phyloP scores from a whole-genome alignment of 2,113 vertebrate genomes.

The Podarcis raffonei region DNA sequence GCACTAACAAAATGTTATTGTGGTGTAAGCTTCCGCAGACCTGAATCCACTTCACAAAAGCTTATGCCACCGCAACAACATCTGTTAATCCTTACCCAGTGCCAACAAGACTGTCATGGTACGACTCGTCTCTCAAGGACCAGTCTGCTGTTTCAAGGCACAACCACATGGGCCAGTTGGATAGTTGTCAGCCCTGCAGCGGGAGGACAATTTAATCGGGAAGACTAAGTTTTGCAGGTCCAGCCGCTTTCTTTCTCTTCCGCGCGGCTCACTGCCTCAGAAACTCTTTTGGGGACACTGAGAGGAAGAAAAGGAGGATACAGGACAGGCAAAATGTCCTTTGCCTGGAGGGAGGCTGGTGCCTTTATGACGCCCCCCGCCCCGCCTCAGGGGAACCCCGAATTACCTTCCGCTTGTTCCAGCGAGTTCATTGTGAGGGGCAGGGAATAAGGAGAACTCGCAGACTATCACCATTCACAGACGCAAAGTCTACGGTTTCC shows the following conservation, averaged over 20 bases:
- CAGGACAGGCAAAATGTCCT: neutral
- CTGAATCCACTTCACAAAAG: neutral
- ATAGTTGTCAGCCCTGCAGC: neutral
- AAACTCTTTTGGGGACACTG: neutral
- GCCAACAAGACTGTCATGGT: neutral
- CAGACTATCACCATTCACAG: conserved; percentile 19
- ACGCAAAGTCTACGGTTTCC: neutral
- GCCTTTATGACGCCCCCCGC: neutral
- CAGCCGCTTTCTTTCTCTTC: neutral
- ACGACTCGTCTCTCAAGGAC: neutral
- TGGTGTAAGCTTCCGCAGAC: neutral
- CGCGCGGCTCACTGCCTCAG: neutral
- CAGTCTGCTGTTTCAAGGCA: neutral
- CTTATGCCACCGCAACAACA: neutral
- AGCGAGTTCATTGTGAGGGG: conserved; percentile 86
- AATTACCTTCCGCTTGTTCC: conserved; percentile 94
- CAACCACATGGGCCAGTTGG: neutral
- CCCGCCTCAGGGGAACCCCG: neutral
- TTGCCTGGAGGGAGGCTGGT: neutral
- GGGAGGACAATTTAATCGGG: neutral
- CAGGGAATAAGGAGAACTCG: conserved; percentile 24
- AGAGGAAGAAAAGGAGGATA: neutral
- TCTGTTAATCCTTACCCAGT: neutral
- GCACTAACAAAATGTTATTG: neutral
- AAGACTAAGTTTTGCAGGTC: neutral